A percentile compares a stretch with the other conserved stretches of the same genome.
Evolutionary conservation across 2,113 vertebrate species (phyloP).

Genomic region (Zosterops pallidus): DNA sequence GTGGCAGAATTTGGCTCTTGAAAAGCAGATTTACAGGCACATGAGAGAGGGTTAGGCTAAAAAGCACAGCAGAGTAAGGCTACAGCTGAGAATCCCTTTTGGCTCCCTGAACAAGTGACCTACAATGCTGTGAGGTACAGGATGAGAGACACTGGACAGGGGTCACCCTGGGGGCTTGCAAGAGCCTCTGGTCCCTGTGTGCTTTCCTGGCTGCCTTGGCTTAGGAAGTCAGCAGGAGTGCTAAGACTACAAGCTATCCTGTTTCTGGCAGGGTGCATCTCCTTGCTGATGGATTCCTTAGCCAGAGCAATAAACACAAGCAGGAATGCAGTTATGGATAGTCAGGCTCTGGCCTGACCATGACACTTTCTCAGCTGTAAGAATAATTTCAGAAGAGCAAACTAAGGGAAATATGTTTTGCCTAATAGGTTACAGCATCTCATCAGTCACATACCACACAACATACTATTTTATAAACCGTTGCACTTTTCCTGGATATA

Average conservation of each 20-base stretch:
- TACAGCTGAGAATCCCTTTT: neutral
- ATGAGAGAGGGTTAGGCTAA: neutral
- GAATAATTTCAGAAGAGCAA: conserved; percentile 11
- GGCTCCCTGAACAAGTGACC: neutral
- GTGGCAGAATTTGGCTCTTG: neutral
- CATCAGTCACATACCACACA: neutral
- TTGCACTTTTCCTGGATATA: conserved; percentile 15
- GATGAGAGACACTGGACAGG: neutral
- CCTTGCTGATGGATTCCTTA: neutral
- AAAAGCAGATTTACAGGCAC: neutral
- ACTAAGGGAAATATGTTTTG: conserved; percentile 18
- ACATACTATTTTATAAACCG: conserved; percentile 15
- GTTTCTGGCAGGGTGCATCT: neutral
- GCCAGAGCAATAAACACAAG: neutral
- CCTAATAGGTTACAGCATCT: neutral
- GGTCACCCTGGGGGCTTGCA: no score
- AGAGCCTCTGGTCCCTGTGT: neutral
- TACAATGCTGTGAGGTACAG: neutral
- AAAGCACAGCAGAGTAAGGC: neutral
- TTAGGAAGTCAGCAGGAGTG: neutral
- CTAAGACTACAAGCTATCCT: neutral
- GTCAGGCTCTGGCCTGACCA: neutral
- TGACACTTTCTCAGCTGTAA: neutral
- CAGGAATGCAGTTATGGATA: neutral
- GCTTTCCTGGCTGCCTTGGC: neutral